These are phyloP conservation scores for Agelastica alni DNA, from an alignment of 2,888 invertebrate species.

Conservation along the genomic window DNA sequence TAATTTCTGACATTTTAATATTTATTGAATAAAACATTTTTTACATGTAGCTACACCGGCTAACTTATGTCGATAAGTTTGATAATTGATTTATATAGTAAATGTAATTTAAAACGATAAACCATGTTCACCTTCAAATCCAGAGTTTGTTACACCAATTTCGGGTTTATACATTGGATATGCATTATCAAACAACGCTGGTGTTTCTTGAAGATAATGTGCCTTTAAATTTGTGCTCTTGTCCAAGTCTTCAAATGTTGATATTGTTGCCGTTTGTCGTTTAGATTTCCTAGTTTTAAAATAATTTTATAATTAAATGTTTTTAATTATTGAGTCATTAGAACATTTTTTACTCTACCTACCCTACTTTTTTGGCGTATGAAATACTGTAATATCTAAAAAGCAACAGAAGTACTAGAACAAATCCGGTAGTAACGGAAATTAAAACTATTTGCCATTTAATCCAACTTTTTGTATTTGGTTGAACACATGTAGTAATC, in stretches of 20 bases:
- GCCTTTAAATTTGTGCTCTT: too few relatives aligned
- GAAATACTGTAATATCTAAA: constrained; percentile 11
- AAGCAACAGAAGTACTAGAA: constrained; percentile 25
- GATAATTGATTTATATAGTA: too few relatives aligned
- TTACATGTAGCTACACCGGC: too few relatives aligned
- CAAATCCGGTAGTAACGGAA: constrained; percentile 11
- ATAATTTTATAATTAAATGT: background rate
- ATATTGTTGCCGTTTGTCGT: too few relatives aligned
- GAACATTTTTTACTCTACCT: constrained; percentile 1
- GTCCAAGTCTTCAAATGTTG: constrained; percentile 6
- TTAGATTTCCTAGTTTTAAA: background rate
- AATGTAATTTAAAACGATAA: too few relatives aligned
- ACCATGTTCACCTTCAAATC: background rate
- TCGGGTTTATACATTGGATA: constrained; percentile 29
- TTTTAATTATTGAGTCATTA: background rate
- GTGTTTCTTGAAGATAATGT: constrained; percentile 39
- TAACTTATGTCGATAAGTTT: too few relatives aligned
- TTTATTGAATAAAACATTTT: too few relatives aligned
- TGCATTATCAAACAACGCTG: constrained; percentile 34
- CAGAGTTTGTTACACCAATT: background rate
- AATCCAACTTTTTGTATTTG: constrained; percentile 12
- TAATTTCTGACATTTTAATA: too few relatives aligned
- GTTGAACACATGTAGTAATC: constrained; percentile 23
- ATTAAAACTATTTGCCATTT: constrained; percentile 18
- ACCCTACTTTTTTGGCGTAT: constrained; percentile 16